Evolutionary conservation across 2,113 vertebrate genomes (phyloP).

Genomic region (Electrona antarctica): DNA sequence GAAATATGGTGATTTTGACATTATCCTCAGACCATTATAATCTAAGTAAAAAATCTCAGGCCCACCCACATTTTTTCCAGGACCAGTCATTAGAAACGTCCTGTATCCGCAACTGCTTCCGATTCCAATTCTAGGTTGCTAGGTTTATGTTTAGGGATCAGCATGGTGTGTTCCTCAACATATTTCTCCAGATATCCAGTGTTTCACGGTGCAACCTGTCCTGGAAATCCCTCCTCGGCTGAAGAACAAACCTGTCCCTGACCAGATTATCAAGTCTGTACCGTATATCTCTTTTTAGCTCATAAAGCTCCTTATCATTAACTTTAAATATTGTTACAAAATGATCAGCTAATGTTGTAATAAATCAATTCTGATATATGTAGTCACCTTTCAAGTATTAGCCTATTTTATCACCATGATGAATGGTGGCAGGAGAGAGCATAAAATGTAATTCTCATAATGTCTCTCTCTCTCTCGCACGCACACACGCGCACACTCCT

Average conservation of each 20-base stretch:
- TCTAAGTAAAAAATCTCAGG: too few species aligned
- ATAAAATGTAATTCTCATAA: background rate
- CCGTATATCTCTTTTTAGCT: constrained; percentile 2
- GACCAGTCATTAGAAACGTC: too few species aligned
- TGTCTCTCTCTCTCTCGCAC: background rate
- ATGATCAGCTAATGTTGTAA: constrained; percentile 1
- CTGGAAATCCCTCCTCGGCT: constrained; percentile 91
- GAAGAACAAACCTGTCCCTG: constrained; percentile 95
- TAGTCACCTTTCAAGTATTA: too few species aligned
- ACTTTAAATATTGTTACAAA: background rate
- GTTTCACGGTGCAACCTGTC: constrained; percentile 95
- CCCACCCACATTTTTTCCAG: too few species aligned
- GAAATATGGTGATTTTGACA: too few species aligned
- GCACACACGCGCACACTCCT: too few species aligned
- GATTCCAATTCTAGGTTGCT: too few species aligned
- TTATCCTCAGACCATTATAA: too few species aligned
- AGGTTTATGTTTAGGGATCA: background rate
- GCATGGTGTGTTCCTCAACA: constrained; percentile 75
- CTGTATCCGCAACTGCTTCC: too few species aligned
- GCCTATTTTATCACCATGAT: background rate
- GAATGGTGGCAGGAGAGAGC: background rate
- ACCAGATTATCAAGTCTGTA: constrained; percentile 97
- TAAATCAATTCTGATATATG: too few species aligned
- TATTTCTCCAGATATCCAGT: constrained; percentile 89
- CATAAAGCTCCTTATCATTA: background rate